Evolutionary conservation across 2,797 vertebrate genomes (phyloP).

Genomic region (Neosalanx taihuensis): DNA sequence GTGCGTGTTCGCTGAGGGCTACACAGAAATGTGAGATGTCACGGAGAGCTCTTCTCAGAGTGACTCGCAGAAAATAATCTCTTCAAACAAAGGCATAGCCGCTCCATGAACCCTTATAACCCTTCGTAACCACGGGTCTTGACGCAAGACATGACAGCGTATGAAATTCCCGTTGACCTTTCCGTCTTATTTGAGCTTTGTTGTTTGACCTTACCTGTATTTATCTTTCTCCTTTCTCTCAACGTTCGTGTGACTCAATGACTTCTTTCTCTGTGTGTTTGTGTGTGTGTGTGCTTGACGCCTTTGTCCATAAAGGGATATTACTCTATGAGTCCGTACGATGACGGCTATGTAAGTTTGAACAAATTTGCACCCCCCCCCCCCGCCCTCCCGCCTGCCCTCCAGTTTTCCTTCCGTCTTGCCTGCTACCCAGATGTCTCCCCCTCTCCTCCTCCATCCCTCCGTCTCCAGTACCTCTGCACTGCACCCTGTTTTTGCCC

Average conservation of each 20-base stretch:
- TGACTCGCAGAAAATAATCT: no score
- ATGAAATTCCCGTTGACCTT: background rate
- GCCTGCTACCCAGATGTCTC: slow-evolving; percentile 10
- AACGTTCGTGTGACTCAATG: slow-evolving; percentile 53
- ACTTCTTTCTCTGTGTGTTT: slow-evolving; percentile 54
- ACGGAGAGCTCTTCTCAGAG: background rate
- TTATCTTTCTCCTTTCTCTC: background rate
- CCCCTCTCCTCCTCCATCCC: slow-evolving; percentile 1
- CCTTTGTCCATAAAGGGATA: slow-evolving; percentile 83
- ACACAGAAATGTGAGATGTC: background rate
- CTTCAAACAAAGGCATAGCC: background rate
- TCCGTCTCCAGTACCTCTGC: slow-evolving; percentile 22
- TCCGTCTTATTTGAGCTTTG: background rate
- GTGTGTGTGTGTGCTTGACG: slow-evolving; percentile 57
- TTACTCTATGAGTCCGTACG: slow-evolving; percentile 92
- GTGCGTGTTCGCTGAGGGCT: background rate
- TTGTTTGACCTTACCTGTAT: slow-evolving; percentile 5
- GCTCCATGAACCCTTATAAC: background rate
- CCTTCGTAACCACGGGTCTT: no score
- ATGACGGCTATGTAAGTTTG: slow-evolving; percentile 94
- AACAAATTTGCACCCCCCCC: slow-evolving; percentile 63
- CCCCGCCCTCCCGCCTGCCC: background rate
- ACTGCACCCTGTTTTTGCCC: slow-evolving; percentile 23
- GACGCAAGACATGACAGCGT: background rate
- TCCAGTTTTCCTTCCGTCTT: background rate